Evolutionary conservation across 37 sponge, comb jelly and placozoan genomes (phyloP).

Genomic region (Ephydatia muelleri): DNA sequence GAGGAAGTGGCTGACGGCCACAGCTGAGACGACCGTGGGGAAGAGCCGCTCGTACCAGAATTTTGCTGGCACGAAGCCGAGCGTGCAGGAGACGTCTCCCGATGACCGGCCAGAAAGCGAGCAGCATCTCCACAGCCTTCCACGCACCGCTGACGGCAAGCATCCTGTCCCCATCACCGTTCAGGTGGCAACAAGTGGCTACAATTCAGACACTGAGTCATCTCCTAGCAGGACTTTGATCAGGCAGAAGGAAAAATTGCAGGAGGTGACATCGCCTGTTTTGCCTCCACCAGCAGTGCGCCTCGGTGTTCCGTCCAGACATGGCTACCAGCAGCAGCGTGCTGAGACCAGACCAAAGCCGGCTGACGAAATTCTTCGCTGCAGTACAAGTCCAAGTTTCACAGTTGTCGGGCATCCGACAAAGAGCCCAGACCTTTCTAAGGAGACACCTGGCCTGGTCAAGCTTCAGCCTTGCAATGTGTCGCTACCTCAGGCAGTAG

Average conservation of each 20-base stretch:
- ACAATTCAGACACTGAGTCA: conserved; percentile 70
- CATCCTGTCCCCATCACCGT: neutral
- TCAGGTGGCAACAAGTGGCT: conserved; percentile 12
- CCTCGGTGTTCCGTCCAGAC: neutral
- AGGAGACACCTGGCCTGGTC: too few species aligned
- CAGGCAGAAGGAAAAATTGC: conserved; percentile 15
- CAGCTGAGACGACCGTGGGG: neutral
- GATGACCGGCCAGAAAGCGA: conserved; percentile 69
- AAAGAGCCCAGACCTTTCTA: too few species aligned
- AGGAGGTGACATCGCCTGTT: neutral
- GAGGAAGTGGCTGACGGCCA: conserved; percentile 7
- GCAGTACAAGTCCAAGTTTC: too few species aligned
- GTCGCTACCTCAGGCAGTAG: too few species aligned
- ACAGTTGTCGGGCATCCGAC: too few species aligned
- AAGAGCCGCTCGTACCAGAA: conserved; percentile 28
- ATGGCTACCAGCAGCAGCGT: neutral
- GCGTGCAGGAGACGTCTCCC: conserved; percentile 1
- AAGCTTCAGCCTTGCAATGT: too few species aligned
- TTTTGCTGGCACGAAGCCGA: conserved; percentile 22
- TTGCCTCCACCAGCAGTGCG: neutral
- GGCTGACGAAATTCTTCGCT: too few species aligned
- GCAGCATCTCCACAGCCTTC: conserved; percentile 48
- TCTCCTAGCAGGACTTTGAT: conserved; percentile 61
- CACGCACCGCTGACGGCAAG: conserved; percentile 15
- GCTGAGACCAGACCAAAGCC: neutral